Percentiles rank a stretch among this genome's conserved stretches.
Conservation (phyloP, 2,888 invertebrate species). For the Phoenoteleia sp. region DNA sequence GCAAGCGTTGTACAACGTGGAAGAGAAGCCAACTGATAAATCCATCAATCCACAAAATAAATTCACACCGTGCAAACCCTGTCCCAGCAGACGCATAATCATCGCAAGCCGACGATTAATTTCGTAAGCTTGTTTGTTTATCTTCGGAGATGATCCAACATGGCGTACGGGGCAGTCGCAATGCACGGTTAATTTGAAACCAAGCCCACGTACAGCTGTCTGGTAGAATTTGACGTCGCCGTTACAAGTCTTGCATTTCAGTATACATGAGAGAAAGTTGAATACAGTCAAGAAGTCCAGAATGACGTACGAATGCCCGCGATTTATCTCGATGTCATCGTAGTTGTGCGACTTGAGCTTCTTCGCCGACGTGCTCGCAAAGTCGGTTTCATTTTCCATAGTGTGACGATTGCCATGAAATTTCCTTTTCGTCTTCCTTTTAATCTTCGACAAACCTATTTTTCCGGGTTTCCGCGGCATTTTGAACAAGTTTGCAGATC, state of each 20-base stretch:
- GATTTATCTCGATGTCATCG: conserved; percentile 23
- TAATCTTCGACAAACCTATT: background rate
- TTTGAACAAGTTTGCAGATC: background rate
- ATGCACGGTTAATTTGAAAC: conserved; percentile 34
- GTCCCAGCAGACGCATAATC: conserved; percentile 53
- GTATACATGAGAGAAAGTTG: conserved; percentile 17
- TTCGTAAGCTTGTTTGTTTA: conserved; percentile 46
- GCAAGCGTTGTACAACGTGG: conserved; percentile 27
- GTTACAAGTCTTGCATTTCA: conserved; percentile 31
- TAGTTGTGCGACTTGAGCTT: conserved; percentile 38
- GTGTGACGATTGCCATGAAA: conserved; percentile 28
- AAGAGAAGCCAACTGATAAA: conserved; percentile 42
- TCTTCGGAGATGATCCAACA: conserved; percentile 44
- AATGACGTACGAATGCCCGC: conserved; percentile 33
- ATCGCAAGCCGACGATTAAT: conserved; percentile 52
- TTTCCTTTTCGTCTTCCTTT: background rate
- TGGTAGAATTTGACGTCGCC: conserved; percentile 42
- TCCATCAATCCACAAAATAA: conserved; percentile 49
- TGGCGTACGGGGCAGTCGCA: conserved; percentile 17
- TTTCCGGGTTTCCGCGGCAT: conserved; percentile 23
- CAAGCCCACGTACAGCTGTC: conserved; percentile 44
- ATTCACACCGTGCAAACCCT: conserved; percentile 37
- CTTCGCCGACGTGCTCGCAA: conserved; percentile 53
- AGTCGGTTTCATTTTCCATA: background rate
- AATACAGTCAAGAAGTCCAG: conserved; percentile 43